phyloP scores from a whole-genome alignment of 2,113 vertebrate genomes.

The Climacteris rufus region DNA sequence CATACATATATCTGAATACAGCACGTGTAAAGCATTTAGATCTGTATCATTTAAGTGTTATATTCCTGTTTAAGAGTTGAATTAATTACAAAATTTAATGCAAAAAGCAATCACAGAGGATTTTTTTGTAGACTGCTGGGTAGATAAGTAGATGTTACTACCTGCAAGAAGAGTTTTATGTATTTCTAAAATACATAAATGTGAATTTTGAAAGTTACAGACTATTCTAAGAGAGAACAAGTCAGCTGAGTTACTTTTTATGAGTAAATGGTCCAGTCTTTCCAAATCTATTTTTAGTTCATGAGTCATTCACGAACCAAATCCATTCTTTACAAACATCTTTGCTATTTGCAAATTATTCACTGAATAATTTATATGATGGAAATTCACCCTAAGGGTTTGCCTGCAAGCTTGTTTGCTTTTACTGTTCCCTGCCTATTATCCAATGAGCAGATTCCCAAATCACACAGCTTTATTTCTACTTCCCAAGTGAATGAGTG shows the following conservation, averaged over 20 bases:
- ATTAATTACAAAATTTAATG: neutral
- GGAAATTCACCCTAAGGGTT: neutral
- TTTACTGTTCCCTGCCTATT: neutral
- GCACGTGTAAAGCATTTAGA: neutral
- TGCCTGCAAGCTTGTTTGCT: neutral
- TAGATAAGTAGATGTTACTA: neutral
- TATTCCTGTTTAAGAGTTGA: neutral
- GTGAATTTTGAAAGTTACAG: neutral
- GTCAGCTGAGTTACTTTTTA: neutral
- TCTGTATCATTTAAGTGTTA: neutral
- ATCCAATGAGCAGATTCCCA: neutral
- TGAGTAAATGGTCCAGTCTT: neutral
- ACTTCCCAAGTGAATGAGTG: neutral
- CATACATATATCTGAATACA: neutral
- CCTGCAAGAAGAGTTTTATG: neutral
- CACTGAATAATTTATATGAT: conserved; percentile 21
- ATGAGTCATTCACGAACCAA: neutral
- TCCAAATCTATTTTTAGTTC: neutral
- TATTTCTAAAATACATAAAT: neutral
- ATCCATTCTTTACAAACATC: neutral
- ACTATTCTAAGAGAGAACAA: neutral
- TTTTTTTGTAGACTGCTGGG: neutral
- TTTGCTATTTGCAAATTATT: neutral
- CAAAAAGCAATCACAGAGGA: neutral
- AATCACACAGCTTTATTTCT: neutral